phyloP scores from a whole-genome alignment of 2,888 invertebrate genomes.

The Aleiodes testaceus region DNA sequence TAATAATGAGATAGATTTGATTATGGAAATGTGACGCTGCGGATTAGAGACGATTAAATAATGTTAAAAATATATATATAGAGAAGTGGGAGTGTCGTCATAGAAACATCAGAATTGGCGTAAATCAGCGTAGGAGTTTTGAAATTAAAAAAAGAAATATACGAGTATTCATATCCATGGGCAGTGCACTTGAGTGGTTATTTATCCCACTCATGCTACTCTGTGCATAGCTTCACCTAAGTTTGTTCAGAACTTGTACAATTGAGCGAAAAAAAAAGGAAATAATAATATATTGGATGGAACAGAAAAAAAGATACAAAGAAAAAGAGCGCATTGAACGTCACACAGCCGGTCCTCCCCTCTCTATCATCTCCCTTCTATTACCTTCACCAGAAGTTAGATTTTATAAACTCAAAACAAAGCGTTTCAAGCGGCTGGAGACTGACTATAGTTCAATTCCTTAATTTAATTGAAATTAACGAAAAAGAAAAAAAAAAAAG shows the following conservation, averaged over 20 bases:
- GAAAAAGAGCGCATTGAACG: neutral
- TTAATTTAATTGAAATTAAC: neutral
- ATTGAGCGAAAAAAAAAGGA: neutral
- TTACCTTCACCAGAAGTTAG: conserved; percentile 10
- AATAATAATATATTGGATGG: neutral
- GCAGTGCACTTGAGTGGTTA: conserved; percentile 17
- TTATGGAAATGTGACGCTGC: no score
- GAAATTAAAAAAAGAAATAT: neutral
- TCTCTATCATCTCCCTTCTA: conserved; percentile 19
- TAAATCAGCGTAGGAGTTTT: conserved; percentile 3
- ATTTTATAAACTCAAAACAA: conserved; percentile 26
- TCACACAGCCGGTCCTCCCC: conserved; percentile 19
- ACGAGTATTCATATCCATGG: conserved; percentile 14
- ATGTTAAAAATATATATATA: neutral
- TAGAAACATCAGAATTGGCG: neutral
- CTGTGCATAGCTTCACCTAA: conserved; percentile 3
- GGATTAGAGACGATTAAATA: no score
- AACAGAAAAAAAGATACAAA: neutral
- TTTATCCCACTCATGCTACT: neutral
- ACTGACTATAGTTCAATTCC: conserved; percentile 2
- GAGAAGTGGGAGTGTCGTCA: neutral
- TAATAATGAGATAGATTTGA: neutral
- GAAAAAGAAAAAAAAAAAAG: neutral
- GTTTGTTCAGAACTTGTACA: conserved; percentile 3
- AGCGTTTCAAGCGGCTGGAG: conserved; percentile 21